Percentiles rank a stretch among this genome's conserved stretches.
phyloP scores from a whole-genome alignment of 2,113 vertebrate genomes.

The Procavia capensis region DNA sequence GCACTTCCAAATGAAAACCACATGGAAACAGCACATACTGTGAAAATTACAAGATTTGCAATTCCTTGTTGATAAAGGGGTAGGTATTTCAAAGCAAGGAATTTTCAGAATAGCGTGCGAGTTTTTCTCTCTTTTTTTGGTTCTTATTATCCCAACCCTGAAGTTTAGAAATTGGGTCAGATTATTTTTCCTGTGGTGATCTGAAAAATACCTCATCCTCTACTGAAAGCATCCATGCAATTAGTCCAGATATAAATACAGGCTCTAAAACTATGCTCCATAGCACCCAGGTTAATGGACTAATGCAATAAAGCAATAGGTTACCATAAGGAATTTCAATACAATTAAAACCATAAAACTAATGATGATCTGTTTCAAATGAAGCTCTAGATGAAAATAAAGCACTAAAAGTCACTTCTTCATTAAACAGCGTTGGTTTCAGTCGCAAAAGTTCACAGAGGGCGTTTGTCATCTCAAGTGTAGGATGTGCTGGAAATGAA shows the following conservation, averaged over 20 bases:
- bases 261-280: conserved; percentile 67
- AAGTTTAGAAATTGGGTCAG: conserved; percentile 62
- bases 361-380: conserved; percentile 79
- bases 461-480: conserved; percentile 36
- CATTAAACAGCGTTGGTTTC: conserved; percentile 76
- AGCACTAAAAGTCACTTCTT: conserved; percentile 77
- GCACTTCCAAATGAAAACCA: conserved; percentile 81
- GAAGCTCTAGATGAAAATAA: conserved; percentile 80
- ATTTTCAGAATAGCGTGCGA: conserved; percentile 51
- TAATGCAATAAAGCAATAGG: conserved; percentile 77
- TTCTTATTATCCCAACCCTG: conserved; percentile 45
- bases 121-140: conserved; percentile 37
- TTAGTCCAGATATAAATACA: conserved; percentile 78
- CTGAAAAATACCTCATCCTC: conserved; percentile 70
- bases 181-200: conserved; percentile 43
- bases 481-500: conserved; percentile 22
- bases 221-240: conserved; percentile 57
- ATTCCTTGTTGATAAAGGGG: conserved; percentile 68
- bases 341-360: conserved; percentile 82
- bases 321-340: conserved; percentile 75
- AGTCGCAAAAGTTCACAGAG: conserved; percentile 63
- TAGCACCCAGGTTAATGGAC: conserved; percentile 78
- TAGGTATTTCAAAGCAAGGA: conserved; percentile 69
- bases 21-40: conserved; percentile 54
- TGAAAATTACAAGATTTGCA: conserved; percentile 74